Evolutionary conservation across 2,888 invertebrate species (phyloP).

Genomic region (Erynnis tages): DNA sequence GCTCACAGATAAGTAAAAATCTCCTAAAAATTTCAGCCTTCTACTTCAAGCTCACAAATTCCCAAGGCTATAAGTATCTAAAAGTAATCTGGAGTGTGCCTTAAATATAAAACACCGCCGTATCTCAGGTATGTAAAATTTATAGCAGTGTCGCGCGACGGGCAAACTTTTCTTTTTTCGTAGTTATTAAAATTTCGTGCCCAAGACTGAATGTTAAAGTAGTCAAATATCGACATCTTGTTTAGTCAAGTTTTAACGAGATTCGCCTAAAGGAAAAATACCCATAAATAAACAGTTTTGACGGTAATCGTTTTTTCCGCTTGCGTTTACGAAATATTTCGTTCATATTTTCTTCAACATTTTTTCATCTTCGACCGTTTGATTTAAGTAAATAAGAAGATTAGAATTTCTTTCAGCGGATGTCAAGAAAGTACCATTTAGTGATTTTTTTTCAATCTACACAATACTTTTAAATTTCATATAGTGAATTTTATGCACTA

Average conservation of each 20-base stretch:
- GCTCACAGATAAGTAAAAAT: not conserved
- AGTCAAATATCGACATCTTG: constrained; percentile 7
- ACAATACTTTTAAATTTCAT: too few relatives aligned
- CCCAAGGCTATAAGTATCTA: not conserved
- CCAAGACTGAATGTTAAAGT: constrained; percentile 8
- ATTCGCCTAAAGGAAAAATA: constrained; percentile 7
- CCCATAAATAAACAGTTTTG: constrained; percentile 10
- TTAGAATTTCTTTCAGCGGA: too few relatives aligned
- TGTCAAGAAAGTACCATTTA: too few relatives aligned
- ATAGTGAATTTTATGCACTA: too few relatives aligned
- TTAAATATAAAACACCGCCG: constrained; percentile 7
- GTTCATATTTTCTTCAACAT: too few relatives aligned
- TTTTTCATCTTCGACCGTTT: not conserved
- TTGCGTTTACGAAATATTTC: not conserved
- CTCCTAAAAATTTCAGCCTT: not conserved
- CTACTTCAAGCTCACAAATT: not conserved
- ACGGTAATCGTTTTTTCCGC: constrained; percentile 14
- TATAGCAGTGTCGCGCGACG: constrained; percentile 10
- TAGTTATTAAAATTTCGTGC: constrained; percentile 12
- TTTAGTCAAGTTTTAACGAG: constrained; percentile 18
- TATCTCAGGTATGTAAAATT: constrained; percentile 20
- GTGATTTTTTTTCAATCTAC: too few relatives aligned
- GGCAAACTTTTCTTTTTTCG: constrained; percentile 9
- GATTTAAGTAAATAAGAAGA: too few relatives aligned
- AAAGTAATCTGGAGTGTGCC: constrained; percentile 1